phyloP scores from a whole-genome alignment of 1,140 invertebrate genomes.

The Leptestheria dahalacensis region DNA sequence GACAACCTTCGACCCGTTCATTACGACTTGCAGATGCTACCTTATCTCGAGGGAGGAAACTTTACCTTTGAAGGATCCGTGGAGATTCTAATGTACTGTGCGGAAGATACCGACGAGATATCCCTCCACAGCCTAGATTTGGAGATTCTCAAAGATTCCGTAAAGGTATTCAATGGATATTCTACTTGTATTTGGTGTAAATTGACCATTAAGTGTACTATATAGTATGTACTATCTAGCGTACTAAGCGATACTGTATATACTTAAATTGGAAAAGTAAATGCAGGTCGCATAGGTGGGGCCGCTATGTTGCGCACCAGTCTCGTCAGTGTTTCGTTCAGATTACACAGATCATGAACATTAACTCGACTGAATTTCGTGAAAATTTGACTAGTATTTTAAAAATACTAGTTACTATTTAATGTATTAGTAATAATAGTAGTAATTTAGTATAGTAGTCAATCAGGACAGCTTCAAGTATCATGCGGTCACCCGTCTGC shows the following conservation, averaged over 20 bases:
- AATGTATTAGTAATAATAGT: too few species aligned
- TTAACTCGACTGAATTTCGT: too few species aligned
- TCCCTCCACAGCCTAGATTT: slow-evolving; percentile 31
- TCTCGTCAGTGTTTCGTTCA: too few species aligned
- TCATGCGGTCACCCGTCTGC: too few species aligned
- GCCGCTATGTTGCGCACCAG: too few species aligned
- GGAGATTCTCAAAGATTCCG: background rate
- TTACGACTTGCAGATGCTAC: slow-evolving; percentile 24
- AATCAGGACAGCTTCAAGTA: too few species aligned
- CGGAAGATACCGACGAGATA: slow-evolving; percentile 29
- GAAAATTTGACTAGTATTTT: too few species aligned
- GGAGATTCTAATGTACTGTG: slow-evolving; percentile 28
- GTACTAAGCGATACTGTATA: background rate
- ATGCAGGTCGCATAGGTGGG: too few species aligned
- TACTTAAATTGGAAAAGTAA: background rate
- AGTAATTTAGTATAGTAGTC: too few species aligned
- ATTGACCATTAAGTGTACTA: background rate
- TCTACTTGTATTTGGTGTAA: background rate
- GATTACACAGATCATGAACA: too few species aligned
- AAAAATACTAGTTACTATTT: too few species aligned
- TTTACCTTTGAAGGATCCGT: slow-evolving; percentile 25
- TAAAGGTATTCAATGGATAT: background rate
- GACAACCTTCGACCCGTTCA: slow-evolving; percentile 21
- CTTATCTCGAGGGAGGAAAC: slow-evolving; percentile 23
- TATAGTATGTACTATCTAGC: background rate